Conservation (phyloP, 1,140 invertebrate species). For the Atta texana region DNA sequence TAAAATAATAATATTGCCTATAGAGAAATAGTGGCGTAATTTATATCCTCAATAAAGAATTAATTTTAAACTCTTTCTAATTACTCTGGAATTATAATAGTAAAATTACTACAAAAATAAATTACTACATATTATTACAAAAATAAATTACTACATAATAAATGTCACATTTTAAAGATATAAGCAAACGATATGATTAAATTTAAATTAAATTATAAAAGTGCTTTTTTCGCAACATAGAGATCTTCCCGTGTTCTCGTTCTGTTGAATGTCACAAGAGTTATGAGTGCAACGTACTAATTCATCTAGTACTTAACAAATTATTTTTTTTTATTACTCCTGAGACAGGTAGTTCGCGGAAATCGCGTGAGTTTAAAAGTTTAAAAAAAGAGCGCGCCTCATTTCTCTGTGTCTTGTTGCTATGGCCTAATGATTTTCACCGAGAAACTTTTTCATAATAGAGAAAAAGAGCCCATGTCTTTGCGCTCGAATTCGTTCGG, state of each 20-base stretch:
- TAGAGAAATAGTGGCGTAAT: neutral
- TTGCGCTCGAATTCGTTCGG: neutral
- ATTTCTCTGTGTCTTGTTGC: neutral
- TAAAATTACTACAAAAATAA: neutral
- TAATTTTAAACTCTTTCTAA: neutral
- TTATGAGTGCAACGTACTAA: neutral
- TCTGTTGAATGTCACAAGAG: neutral
- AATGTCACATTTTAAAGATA: neutral
- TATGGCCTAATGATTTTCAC: neutral
- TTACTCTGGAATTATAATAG: neutral
- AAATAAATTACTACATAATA: neutral
- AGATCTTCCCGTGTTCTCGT: neutral
- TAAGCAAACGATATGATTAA: neutral
- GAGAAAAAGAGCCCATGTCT: neutral
- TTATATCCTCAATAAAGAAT: neutral
- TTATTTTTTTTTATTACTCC: constrained; percentile 30
- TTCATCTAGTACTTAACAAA: constrained; percentile 28
- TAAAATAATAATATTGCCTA: neutral
- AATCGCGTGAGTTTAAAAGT: constrained; percentile 10
- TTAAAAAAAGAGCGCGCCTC: neutral
- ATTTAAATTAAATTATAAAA: constrained; percentile 15
- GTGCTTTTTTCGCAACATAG: neutral
- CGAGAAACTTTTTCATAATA: neutral
- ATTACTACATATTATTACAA: too few relatives aligned
- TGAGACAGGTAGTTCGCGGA: neutral